Evolutionary conservation across 2,888 invertebrate genomes (phyloP).

Genomic region (Laothoe populi): DNA sequence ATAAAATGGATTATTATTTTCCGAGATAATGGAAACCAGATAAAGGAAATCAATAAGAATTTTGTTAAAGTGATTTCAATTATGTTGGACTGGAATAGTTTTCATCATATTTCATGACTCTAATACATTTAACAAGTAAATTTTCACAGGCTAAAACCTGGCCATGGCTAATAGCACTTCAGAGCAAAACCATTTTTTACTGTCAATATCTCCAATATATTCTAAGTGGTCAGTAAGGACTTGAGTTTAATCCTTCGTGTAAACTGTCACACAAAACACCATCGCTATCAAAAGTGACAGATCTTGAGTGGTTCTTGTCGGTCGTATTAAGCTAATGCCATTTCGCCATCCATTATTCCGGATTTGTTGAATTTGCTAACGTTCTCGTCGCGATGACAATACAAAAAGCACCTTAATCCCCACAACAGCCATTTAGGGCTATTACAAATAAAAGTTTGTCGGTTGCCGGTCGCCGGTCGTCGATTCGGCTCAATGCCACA

Average conservation of each 20-base stretch:
- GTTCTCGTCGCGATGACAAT: slow-evolving; percentile 70
- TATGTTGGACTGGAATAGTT: background rate
- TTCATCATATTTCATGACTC: slow-evolving; percentile 18
- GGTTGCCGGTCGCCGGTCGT: slow-evolving; percentile 54
- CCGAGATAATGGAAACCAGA: slow-evolving; percentile 9
- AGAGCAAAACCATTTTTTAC: slow-evolving; percentile 2
- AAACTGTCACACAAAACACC: slow-evolving; percentile 64
- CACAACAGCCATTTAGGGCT: slow-evolving; percentile 81
- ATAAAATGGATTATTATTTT: slow-evolving; percentile 2
- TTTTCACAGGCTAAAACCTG: background rate
- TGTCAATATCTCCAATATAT: slow-evolving; percentile 36
- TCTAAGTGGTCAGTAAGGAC: slow-evolving; percentile 59
- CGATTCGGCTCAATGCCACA: slow-evolving; percentile 67
- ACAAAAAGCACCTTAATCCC: slow-evolving; percentile 75
- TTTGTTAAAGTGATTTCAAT: slow-evolving; percentile 14
- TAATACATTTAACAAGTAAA: slow-evolving; percentile 23
- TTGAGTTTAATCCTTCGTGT: slow-evolving; percentile 68
- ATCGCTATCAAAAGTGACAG: slow-evolving; percentile 73
- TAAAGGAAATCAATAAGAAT: slow-evolving; percentile 16
- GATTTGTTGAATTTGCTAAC: slow-evolving; percentile 61
- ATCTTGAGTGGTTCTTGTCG: slow-evolving; percentile 69
- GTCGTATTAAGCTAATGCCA: slow-evolving; percentile 53
- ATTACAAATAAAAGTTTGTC: slow-evolving; percentile 82
- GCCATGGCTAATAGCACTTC: slow-evolving; percentile 4
- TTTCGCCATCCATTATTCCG: slow-evolving; percentile 49